Evolutionary conservation across 2,113 vertebrate genomes (phyloP).

Genomic region (Aptenodytes patagonicus): DNA sequence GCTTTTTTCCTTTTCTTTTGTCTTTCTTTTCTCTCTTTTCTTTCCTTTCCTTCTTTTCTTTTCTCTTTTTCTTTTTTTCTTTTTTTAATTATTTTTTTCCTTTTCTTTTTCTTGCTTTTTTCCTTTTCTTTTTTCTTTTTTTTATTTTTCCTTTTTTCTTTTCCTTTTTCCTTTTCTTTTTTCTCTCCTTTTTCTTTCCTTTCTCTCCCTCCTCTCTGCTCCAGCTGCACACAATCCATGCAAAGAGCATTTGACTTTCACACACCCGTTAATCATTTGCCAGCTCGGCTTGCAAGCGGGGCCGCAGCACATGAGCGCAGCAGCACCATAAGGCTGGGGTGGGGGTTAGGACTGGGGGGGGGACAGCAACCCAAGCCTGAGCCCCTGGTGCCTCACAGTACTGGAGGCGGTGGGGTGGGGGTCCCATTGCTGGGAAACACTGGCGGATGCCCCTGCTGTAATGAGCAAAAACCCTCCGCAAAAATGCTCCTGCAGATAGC

Average conservation of each 20-base stretch:
- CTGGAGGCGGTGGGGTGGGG: background rate
- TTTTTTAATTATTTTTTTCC: background rate
- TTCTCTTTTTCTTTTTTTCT: background rate
- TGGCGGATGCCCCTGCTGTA: rapidly evolving
- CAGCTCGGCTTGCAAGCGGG: rapidly evolving
- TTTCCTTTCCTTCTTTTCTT: background rate
- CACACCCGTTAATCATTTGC: background rate
- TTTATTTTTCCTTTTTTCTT: too few species aligned
- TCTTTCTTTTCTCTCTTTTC: background rate
- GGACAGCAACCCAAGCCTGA: background rate
- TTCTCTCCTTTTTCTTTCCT: rapidly evolving
- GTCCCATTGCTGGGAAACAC: background rate
- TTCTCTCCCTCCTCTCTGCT: background rate
- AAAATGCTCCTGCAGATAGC: background rate
- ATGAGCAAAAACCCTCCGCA: background rate
- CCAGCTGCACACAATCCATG: background rate
- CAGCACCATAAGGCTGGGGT: background rate
- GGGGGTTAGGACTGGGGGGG: rapidly evolving
- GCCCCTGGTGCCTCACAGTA: rapidly evolving
- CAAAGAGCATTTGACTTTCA: background rate
- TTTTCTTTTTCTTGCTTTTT: background rate
- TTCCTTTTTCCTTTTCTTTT: rapidly evolving
- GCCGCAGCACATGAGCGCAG: rapidly evolving
- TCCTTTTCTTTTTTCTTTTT: background rate
- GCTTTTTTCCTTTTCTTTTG: background rate